Evolutionary conservation across 2,113 vertebrate species (phyloP).

Genomic region (Oryzias celebensis): DNA sequence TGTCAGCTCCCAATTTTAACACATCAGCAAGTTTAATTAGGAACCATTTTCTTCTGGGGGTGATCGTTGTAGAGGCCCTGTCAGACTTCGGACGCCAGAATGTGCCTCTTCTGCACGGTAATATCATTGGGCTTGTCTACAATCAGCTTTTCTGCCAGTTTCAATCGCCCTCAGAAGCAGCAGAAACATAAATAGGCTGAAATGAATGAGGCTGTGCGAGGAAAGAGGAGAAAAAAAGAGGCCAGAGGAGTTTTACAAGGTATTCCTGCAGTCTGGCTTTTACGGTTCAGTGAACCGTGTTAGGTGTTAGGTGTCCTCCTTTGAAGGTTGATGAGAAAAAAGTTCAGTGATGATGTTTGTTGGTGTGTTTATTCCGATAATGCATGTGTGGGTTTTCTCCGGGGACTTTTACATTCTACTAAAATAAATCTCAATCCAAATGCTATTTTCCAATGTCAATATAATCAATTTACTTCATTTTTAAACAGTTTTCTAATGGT

Average conservation of each 20-base stretch:
- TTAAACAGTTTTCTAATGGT: too few species aligned
- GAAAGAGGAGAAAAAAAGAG: constrained; percentile 23
- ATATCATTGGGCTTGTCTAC: constrained; percentile 56
- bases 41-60: constrained; percentile 52
- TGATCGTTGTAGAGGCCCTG: constrained; percentile 28
- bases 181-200: constrained; percentile 51
- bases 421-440: too few species aligned
- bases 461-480: too few species aligned
- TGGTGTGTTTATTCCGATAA: too few species aligned
- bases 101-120: constrained; percentile 42
- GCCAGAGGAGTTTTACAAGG: constrained; percentile 19
- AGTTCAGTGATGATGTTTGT: too few species aligned
- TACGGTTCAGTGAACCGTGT: constrained; percentile 9
- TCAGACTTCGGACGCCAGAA: constrained; percentile 13
- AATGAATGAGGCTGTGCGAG: constrained; percentile 39
- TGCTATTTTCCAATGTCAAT: too few species aligned
- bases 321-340: not conserved
- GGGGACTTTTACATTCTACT: too few species aligned
- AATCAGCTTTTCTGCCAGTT: constrained; percentile 60
- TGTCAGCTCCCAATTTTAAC: constrained; percentile 46
- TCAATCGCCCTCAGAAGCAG: constrained; percentile 58
- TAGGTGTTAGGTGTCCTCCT: not conserved
- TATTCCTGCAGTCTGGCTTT: constrained; percentile 22
- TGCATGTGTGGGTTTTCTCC: too few species aligned
- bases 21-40: constrained; percentile 68